Evolutionary conservation across 2,797 vertebrate genomes (phyloP), one percentile per base, ranked within the genome.

Genomic region (Pseudochirops corinnae): DNA sequence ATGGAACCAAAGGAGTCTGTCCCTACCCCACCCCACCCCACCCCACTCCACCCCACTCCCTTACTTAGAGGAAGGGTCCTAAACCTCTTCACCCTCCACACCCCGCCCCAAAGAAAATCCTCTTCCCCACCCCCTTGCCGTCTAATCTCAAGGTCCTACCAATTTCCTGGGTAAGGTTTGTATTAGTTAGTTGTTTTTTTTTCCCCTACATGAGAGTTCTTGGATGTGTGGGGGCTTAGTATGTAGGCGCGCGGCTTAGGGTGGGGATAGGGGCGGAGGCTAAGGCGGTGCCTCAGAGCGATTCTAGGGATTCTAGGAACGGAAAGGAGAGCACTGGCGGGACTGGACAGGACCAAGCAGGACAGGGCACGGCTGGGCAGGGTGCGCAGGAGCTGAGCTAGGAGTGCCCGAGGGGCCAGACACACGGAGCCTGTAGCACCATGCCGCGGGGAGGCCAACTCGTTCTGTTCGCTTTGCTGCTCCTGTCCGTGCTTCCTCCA

Each of bases 261-360:
- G 56, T 28, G 92, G 92, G 56, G 91, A 52, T 9, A 50, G 56
- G 91, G 91, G 39, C 56, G 56, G 91, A 28, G 58, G 92, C 74
- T 87, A 96, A 10, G 98, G 98, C 97, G 97, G 97, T n/a, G 93
- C 97, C 97, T 56, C 5, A 52, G 90, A 50, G 28, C 16, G 93
- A 97, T 96, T 94, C 94, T 29, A 24, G 67, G 67, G 93, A 97
- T 96, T 94, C 94, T 29, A 24, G 67, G 67, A 82, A n/a, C 67
- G 67, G 57, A 90, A 60, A 94, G 94, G 94, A 93, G 94, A 55
- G 90, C 55, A 6, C n/a, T 33, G 46, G 56, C 1, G 24, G 95
- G 60, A 39, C 87, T 31, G 29, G 4, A 13, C 11, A 3, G 55
- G 52, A 93, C 55, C 56, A 92, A 82, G 94, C 91, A 3, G 96